phyloP scores from a whole-genome alignment of 2,888 invertebrate species.

The Drosophila mayaguana region DNA sequence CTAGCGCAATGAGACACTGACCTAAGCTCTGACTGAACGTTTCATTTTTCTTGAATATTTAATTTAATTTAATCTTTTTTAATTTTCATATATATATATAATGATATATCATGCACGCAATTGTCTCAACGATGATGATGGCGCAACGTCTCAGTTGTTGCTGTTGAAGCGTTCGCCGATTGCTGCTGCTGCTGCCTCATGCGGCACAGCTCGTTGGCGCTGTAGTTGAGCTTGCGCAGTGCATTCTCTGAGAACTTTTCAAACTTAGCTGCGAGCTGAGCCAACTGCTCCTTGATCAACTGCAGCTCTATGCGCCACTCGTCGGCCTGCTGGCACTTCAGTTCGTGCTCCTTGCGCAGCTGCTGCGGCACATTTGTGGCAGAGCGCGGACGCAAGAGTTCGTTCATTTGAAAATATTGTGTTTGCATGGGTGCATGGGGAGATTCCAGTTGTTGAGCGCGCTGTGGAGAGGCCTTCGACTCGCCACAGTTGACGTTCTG shows the following conservation, averaged over 20 bases:
- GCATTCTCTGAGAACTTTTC: slow-evolving; percentile 79
- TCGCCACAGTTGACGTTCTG: slow-evolving; percentile 36
- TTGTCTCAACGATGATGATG: slow-evolving; percentile 55
- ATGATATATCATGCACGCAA: background rate
- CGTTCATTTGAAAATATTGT: slow-evolving; percentile 63
- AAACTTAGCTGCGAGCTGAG: slow-evolving; percentile 75
- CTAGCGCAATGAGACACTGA: background rate
- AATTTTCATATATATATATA: background rate
- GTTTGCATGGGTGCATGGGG: slow-evolving; percentile 8
- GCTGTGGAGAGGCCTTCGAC: slow-evolving; percentile 7
- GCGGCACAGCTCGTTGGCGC: slow-evolving; percentile 81
- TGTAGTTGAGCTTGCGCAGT: slow-evolving; percentile 76
- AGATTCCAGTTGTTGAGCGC: slow-evolving; percentile 14
- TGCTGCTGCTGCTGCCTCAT: slow-evolving; percentile 69
- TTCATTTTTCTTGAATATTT: background rate
- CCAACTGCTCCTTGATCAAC: slow-evolving; percentile 72
- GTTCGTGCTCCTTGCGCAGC: slow-evolving; percentile 64
- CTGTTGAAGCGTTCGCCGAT: slow-evolving; percentile 20
- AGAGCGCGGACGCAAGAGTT: slow-evolving; percentile 81
- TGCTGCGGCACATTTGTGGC: slow-evolving; percentile 83
- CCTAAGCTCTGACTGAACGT: background rate
- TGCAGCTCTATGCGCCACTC: slow-evolving; percentile 78
- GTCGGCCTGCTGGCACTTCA: slow-evolving; percentile 69
- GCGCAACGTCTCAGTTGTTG: slow-evolving; percentile 44
- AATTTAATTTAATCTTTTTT: background rate